A percentile compares a stretch with the other conserved stretches of the same genome.
phyloP scores from a whole-genome alignment of 2,888 invertebrate species.

The Hololepta plana region DNA sequence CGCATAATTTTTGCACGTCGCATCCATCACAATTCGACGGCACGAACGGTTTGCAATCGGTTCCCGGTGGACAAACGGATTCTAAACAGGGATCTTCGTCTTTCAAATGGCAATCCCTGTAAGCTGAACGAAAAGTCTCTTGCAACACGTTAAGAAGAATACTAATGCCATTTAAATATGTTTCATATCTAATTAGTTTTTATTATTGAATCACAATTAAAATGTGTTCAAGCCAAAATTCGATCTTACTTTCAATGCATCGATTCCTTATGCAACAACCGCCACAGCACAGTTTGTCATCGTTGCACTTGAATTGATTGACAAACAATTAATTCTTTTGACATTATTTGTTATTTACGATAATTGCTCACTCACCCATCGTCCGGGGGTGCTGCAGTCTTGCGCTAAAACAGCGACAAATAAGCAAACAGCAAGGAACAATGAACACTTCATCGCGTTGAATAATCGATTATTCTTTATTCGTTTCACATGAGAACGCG shows the following conservation, averaged over 20 bases:
- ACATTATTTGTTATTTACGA: slow-evolving; percentile 1
- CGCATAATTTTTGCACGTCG: slow-evolving; percentile 13
- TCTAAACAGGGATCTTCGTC: slow-evolving; percentile 15
- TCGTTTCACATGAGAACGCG: too few species aligned
- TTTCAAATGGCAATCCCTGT: slow-evolving; percentile 16
- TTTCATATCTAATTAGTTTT: too few species aligned
- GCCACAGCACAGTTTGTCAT: slow-evolving; percentile 37
- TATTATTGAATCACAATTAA: too few species aligned
- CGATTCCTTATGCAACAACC: slow-evolving; percentile 35
- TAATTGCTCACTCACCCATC: slow-evolving; percentile 11
- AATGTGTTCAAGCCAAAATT: neutral
- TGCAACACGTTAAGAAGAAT: too few species aligned
- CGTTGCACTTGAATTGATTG: slow-evolving; percentile 39
- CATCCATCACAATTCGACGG: slow-evolving; percentile 15
- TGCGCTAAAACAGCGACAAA: slow-evolving; percentile 11
- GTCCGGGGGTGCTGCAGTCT: slow-evolving; percentile 14
- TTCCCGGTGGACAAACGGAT: slow-evolving; percentile 17
- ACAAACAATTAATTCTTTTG: slow-evolving; percentile 7
- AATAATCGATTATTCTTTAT: too few species aligned
- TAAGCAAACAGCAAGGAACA: too few species aligned
- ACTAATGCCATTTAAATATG: too few species aligned
- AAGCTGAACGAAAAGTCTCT: slow-evolving; percentile 16
- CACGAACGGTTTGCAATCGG: slow-evolving; percentile 18
- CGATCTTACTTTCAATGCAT: slow-evolving; percentile 34
- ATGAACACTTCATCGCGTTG: too few species aligned